Conservation (phyloP, 2,113 vertebrate genomes). For the Hymenochirus boettgeri region DNA sequence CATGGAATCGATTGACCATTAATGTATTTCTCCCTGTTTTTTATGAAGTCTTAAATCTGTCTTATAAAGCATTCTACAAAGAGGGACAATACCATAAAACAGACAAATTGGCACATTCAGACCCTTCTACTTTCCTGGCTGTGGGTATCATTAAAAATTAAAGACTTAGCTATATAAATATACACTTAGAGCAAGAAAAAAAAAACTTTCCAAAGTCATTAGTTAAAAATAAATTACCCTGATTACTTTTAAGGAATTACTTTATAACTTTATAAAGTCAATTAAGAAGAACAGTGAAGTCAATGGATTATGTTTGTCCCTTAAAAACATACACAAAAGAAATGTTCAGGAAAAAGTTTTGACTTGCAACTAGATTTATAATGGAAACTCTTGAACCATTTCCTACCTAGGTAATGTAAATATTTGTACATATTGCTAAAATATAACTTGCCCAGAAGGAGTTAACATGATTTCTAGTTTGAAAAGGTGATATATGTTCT, state of each 20-base stretch:
- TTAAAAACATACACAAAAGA: background rate
- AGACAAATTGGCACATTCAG: slow-evolving; percentile 32
- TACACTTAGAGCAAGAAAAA: background rate
- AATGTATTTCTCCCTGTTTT: slow-evolving; percentile 35
- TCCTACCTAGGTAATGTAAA: too few species aligned
- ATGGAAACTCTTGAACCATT: too few species aligned
- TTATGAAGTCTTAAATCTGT: slow-evolving; percentile 39
- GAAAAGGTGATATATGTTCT: too few species aligned
- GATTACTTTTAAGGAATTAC: background rate
- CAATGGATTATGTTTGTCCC: background rate
- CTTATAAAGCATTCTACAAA: slow-evolving; percentile 31
- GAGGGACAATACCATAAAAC: slow-evolving; percentile 34
- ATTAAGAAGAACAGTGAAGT: background rate
- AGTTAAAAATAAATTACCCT: background rate
- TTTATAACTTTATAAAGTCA: background rate
- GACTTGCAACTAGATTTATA: too few species aligned
- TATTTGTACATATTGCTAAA: too few species aligned
- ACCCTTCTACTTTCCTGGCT: slow-evolving; percentile 4
- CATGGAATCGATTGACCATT: slow-evolving; percentile 38
- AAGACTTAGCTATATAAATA: slow-evolving; percentile 23
- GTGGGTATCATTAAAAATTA: slow-evolving; percentile 20
- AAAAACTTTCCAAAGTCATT: background rate
- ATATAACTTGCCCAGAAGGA: too few species aligned
- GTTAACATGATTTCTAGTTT: too few species aligned
- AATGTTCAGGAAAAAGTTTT: too few species aligned